Conservation (phyloP, 2,888 invertebrate species). For the Andrena marginata region DNA sequence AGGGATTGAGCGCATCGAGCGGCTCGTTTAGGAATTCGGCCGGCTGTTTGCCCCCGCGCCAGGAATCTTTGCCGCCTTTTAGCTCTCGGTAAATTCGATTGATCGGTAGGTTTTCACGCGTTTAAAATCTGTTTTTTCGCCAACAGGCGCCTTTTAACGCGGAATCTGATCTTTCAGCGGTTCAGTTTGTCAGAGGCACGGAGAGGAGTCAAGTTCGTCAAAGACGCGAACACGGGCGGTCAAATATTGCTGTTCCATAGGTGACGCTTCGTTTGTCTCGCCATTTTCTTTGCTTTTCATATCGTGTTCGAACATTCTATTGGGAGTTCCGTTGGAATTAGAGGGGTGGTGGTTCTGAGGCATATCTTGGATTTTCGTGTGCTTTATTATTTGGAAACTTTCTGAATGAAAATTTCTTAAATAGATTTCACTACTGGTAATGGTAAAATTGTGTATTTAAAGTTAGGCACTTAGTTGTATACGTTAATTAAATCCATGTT, state of each 20-base stretch:
- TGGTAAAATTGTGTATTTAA: too few relatives aligned
- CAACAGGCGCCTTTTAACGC: not conserved
- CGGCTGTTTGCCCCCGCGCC: constrained; percentile 13
- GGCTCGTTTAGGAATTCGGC: constrained; percentile 52
- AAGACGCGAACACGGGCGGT: not conserved
- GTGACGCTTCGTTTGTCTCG: not conserved
- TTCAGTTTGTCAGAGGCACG: constrained; percentile 43
- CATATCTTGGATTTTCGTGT: too few relatives aligned
- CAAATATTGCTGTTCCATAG: not conserved
- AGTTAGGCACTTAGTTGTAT: too few relatives aligned
- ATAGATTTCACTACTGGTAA: too few relatives aligned
- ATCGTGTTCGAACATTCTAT: not conserved
- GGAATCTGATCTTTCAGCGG: constrained; percentile 47
- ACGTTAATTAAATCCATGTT: too few relatives aligned
- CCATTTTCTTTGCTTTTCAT: not conserved
- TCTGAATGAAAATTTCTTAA: too few relatives aligned
- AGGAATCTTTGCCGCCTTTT: constrained; percentile 46
- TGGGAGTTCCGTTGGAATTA: not conserved
- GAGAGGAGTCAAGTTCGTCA: constrained; percentile 24
- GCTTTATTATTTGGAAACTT: too few relatives aligned
- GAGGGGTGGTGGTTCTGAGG: not conserved
- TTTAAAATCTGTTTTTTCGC: constrained; percentile 19
- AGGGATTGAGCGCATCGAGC: constrained; percentile 25
- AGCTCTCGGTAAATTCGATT: constrained; percentile 1
- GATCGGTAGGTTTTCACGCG: constrained; percentile 35